Evolutionary conservation across 1,140 invertebrate genomes (phyloP).

Genomic region (Cydia fagiglandana): DNA sequence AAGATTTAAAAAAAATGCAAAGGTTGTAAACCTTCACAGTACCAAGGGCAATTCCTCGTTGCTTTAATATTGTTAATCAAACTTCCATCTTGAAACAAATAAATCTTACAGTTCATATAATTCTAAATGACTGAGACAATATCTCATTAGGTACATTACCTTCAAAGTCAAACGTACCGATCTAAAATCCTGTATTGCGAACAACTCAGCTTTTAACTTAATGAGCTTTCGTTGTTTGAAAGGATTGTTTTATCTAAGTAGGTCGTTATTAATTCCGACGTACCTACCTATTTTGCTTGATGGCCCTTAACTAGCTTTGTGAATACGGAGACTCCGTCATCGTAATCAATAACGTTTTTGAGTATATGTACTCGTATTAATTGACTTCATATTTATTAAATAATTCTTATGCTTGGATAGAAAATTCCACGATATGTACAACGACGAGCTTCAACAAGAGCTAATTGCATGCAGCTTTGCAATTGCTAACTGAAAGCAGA

Average conservation of each 20-base stretch:
- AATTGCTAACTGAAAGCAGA: no score
- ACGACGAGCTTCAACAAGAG: no score
- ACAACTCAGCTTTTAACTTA: background rate
- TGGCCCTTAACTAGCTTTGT: background rate
- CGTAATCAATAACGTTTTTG: background rate
- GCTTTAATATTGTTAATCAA: background rate
- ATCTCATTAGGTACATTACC: conserved; percentile 1
- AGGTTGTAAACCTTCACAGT: no score
- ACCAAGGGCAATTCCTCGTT: no score
- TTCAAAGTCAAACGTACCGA: background rate
- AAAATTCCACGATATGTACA: no score
- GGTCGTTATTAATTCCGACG: background rate
- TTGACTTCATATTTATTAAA: no score
- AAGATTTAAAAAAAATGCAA: no score
- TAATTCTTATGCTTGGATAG: no score
- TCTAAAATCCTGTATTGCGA: conserved; percentile 8
- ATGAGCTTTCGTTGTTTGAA: conserved; percentile 4
- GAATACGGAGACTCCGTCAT: background rate
- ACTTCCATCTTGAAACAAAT: background rate
- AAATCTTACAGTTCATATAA: background rate
- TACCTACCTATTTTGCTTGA: background rate
- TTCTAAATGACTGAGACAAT: background rate
- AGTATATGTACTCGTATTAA: no score
- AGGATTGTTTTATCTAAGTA: conserved; percentile 15
- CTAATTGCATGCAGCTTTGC: no score